Conservation (phyloP, 1,140 invertebrate species). For the Brachionus rubens region DNA sequence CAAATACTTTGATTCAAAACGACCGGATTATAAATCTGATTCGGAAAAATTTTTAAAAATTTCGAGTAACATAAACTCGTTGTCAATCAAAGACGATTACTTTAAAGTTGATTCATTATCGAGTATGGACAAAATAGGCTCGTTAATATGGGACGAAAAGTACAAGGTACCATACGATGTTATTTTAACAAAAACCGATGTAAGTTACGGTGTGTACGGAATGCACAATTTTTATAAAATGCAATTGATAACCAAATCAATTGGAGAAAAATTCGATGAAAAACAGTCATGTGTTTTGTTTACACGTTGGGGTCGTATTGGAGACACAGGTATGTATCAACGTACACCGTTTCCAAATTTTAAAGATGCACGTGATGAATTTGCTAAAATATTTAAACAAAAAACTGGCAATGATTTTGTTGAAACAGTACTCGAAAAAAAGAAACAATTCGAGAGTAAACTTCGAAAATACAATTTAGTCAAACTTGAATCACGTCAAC, state of each 20-base stretch:
- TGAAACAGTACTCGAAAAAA: constrained; percentile 10
- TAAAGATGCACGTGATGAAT: constrained; percentile 62
- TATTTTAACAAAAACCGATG: constrained; percentile 62
- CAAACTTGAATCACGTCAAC: constrained; percentile 48
- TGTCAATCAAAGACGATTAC: not conserved
- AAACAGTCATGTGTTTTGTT: constrained; percentile 63
- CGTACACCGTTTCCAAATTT: constrained; percentile 62
- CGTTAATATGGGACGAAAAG: constrained; percentile 48
- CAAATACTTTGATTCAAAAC: not conserved
- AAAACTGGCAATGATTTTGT: constrained; percentile 60
- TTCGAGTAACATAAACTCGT: constrained; percentile 35
- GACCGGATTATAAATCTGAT: constrained; percentile 3
- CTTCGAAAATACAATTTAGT: constrained; percentile 63
- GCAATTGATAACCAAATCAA: constrained; percentile 60
- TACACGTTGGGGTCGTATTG: constrained; percentile 65
- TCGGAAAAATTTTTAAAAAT: constrained; percentile 31
- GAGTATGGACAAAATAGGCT: constrained; percentile 15
- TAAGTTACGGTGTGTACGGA: constrained; percentile 58
- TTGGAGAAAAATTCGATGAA: constrained; percentile 49
- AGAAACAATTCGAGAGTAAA: constrained; percentile 51
- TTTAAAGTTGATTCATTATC: constrained; percentile 20
- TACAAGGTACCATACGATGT: constrained; percentile 58
- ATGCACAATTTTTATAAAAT: constrained; percentile 65
- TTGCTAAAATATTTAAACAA: constrained; percentile 62
- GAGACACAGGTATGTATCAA: constrained; percentile 61